phyloP scores from a whole-genome alignment of 2,888 invertebrate genomes.

The Tipula unca region DNA sequence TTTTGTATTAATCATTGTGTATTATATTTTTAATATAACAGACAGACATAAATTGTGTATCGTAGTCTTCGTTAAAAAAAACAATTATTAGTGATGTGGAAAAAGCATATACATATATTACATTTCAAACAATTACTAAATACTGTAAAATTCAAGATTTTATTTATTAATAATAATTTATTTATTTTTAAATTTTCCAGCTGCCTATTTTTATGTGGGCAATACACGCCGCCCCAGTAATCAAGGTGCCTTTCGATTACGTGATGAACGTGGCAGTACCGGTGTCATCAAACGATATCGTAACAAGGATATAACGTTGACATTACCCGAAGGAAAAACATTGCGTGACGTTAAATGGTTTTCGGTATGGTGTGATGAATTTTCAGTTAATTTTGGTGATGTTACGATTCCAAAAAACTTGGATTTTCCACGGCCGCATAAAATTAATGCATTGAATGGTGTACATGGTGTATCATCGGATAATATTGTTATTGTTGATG shows the following conservation, averaged over 20 bases:
- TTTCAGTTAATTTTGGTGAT: slow-evolving; percentile 84
- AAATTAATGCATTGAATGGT: slow-evolving; percentile 64
- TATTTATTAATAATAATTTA: neutral
- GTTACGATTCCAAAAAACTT: slow-evolving; percentile 67
- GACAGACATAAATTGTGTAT: neutral
- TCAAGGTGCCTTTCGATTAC: slow-evolving; percentile 59
- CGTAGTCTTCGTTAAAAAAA: neutral
- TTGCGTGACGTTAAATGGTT: slow-evolving; percentile 78
- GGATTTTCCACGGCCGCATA: slow-evolving; percentile 77
- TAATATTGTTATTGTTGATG: slow-evolving; percentile 81
- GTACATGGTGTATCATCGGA: slow-evolving; percentile 81
- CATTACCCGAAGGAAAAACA: slow-evolving; percentile 80
- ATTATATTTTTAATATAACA: neutral
- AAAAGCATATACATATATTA: neutral
- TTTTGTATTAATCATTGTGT: neutral
- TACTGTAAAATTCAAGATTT: neutral
- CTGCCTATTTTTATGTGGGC: slow-evolving; percentile 87
- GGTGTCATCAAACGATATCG: slow-evolving; percentile 70
- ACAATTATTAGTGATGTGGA: neutral
- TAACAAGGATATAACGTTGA: slow-evolving; percentile 72
- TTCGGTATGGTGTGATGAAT: slow-evolving; percentile 87
- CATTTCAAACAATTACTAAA: neutral
- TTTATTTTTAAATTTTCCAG: slow-evolving; percentile 44
- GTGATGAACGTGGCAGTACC: slow-evolving; percentile 77
- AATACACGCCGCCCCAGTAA: slow-evolving; percentile 57